Percentiles rank a stretch among this genome's conserved stretches.
Evolutionary conservation across 2,888 invertebrate genomes (phyloP).

Genomic region (Siphonodentalium dalli): DNA sequence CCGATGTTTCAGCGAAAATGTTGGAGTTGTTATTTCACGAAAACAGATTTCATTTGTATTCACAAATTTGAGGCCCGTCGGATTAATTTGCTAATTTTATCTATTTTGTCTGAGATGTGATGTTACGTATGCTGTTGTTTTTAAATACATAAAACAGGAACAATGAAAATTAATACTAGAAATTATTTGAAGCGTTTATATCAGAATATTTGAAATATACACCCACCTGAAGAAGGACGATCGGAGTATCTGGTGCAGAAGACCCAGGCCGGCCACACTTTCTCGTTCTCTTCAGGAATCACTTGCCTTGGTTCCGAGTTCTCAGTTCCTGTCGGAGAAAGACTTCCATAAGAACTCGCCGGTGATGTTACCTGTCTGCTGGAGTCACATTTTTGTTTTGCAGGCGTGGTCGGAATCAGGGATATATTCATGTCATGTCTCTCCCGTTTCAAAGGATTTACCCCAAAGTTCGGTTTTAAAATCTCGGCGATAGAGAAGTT

Average conservation of each 20-base stretch:
- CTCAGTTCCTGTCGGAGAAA: conserved; percentile 1
- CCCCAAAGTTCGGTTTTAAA: conserved; percentile 44
- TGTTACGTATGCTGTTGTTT: too few relatives aligned
- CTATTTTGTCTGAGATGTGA: too few relatives aligned
- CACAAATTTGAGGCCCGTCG: too few relatives aligned
- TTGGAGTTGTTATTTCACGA: too few relatives aligned
- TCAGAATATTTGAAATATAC: not conserved
- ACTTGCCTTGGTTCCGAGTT: not conserved
- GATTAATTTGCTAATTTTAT: too few relatives aligned
- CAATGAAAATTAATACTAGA: too few relatives aligned
- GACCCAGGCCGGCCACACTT: conserved; percentile 92
- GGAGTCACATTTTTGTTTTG: not conserved
- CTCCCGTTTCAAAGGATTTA: not conserved
- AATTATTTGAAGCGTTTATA: too few relatives aligned
- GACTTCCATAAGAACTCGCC: conserved; percentile 6
- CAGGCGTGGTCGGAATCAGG: conserved; percentile 2
- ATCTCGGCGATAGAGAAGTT: conserved; percentile 49
- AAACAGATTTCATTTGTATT: too few relatives aligned
- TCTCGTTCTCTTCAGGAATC: not conserved
- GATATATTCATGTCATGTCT: conserved; percentile 1
- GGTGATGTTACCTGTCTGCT: conserved; percentile 3
- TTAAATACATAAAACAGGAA: too few relatives aligned
- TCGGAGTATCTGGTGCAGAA: conserved; percentile 89
- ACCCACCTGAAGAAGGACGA: conserved; percentile 68
- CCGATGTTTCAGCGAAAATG: too few relatives aligned